Evolutionary conservation across 2,113 vertebrate genomes (phyloP).

Genomic region (Corapipo altera): DNA sequence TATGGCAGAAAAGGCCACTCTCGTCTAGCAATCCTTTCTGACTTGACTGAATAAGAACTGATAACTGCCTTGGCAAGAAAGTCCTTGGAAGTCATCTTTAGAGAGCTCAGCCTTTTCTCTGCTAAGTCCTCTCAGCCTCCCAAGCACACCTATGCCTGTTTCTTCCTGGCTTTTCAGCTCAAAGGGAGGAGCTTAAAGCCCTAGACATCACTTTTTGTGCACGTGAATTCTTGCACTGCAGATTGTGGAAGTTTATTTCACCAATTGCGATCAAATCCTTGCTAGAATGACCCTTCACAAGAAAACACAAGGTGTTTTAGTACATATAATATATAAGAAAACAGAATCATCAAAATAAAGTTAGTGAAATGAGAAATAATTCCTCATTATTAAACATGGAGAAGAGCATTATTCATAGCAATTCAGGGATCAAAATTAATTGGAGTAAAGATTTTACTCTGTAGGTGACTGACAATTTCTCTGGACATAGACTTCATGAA

Average conservation of each 20-base stretch:
- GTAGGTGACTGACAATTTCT: background rate
- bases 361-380: background rate
- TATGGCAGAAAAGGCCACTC: background rate
- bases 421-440: background rate
- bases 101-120: background rate
- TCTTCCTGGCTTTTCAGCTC: background rate
- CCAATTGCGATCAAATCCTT: background rate
- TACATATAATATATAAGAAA: background rate
- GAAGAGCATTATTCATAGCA: background rate
- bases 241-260: background rate
- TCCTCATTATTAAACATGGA: background rate
- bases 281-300: background rate
- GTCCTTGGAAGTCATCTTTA: background rate
- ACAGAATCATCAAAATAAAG: background rate
- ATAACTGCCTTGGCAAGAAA: background rate
- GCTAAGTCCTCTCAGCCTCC: background rate
- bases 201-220: background rate
- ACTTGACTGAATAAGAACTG: background rate
- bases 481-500: background rate
- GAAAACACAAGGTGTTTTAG: background rate
- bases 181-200: background rate
- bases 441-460: background rate
- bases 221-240: background rate
- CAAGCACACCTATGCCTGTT: rapidly evolving
- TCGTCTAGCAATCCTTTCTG: background rate